Percentiles rank a stretch among this genome's conserved stretches.
Evolutionary conservation across 2,888 invertebrate species (phyloP).

Genomic region (Anthophora plumipes): DNA sequence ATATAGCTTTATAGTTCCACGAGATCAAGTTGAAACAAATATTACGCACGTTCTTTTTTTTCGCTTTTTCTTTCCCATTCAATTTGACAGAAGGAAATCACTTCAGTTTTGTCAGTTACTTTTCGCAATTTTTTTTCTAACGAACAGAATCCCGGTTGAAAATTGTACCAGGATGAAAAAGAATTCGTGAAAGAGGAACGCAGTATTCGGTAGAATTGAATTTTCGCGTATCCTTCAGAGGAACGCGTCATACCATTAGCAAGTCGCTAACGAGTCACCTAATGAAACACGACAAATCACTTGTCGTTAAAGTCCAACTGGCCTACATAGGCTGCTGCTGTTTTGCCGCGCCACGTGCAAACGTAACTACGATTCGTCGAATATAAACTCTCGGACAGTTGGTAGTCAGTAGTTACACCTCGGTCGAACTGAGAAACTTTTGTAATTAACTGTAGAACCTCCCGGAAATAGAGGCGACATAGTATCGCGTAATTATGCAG

Average conservation of each 20-base stretch:
- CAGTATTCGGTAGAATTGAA: constrained; percentile 14
- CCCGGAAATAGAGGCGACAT: background rate
- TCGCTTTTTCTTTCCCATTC: too few species aligned
- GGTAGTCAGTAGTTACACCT: background rate
- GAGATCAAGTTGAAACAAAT: too few species aligned
- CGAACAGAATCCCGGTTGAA: too few species aligned
- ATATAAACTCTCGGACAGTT: background rate
- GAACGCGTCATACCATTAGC: background rate
- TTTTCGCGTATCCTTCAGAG: background rate
- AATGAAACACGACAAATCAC: constrained; percentile 46
- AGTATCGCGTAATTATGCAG: constrained; percentile 19
- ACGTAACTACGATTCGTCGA: constrained; percentile 9
- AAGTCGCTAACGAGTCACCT: constrained; percentile 34
- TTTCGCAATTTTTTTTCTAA: too few species aligned
- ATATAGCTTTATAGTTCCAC: too few species aligned
- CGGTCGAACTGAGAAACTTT: constrained; percentile 19
- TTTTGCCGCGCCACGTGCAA: background rate
- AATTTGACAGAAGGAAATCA: too few species aligned
- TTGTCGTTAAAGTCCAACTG: constrained; percentile 27
- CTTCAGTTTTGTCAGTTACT: too few species aligned
- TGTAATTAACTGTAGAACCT: constrained; percentile 1
- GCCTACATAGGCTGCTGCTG: background rate
- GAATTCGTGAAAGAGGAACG: background rate
- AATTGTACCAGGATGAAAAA: too few species aligned
- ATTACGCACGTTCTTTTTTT: too few species aligned